Evolutionary conservation across 2,888 invertebrate species (phyloP).

Genomic region (Gastrophysa polygoni): DNA sequence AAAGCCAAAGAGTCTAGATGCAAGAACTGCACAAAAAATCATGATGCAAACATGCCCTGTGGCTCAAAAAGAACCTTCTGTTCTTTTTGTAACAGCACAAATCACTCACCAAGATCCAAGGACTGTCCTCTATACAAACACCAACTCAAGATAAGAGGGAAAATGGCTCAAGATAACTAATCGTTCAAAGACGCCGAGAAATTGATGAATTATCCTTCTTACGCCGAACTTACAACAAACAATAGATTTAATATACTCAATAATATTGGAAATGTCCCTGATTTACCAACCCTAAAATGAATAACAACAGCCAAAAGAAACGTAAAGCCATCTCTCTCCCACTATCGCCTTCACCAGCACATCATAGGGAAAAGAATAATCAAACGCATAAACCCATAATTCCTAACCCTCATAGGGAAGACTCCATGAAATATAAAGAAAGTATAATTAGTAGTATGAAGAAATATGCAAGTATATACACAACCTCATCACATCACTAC

Average conservation of each 20-base stretch:
- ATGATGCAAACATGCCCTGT: neutral
- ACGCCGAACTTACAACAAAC: conserved; percentile 8
- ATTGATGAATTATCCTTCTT: conserved; percentile 15
- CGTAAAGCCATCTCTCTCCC: neutral
- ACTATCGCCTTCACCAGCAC: neutral
- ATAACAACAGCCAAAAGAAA: neutral
- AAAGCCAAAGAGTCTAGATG: conserved; percentile 1
- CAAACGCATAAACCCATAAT: neutral
- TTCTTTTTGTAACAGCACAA: neutral
- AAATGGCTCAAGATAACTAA: conserved; percentile 6
- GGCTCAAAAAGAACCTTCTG: neutral
- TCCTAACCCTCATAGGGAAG: neutral
- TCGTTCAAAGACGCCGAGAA: conserved; percentile 11
- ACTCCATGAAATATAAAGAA: neutral
- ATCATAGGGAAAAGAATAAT: neutral
- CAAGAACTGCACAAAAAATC: conserved; percentile 3
- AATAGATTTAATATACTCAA: conserved; percentile 11
- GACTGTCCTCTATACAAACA: conserved; percentile 8
- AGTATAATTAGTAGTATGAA: conserved; percentile 1
- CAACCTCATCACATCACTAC: neutral
- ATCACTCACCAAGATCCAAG: no score
- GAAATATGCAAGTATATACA: neutral
- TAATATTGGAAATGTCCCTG: neutral
- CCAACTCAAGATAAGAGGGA: conserved; percentile 7
- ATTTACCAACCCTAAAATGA: neutral